Evolutionary conservation across 2,797 vertebrate genomes (phyloP), one percentile per base, ranked within the genome.

Genomic region (Poeciliopsis turneri): DNA sequence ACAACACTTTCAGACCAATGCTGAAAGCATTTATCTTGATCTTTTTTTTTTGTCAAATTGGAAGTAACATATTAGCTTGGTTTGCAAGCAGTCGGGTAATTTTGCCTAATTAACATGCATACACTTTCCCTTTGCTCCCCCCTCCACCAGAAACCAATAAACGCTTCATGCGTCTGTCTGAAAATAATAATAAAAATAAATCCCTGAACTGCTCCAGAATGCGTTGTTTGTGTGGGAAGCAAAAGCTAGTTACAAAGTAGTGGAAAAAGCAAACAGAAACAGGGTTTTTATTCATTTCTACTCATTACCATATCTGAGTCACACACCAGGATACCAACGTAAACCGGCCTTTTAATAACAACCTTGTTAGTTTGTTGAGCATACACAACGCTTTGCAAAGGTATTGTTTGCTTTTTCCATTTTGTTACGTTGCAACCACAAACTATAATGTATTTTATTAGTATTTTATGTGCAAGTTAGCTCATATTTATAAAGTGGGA

Each of bases 41-140:
- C 64, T 70, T 72, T 46, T 70, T 71, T n/a, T 77, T 12, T 33
- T 33, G 10, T 82, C 15, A 83, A 91, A 93, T 91, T 82, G 82
- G 83, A 90, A 79, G 80, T 86, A 88, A 90, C 89, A 93, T 84
- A 93, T 93, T 88, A 87, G 86, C 86, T 91, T 77, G 83, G 88
- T 92, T 94, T 92, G 91, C 87, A 71, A 89, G 86, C 90, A 90
- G 77, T 74, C 92, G 83, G 92, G 91, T 92, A 92, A 93, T 94
- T 92, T 91, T 77, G 88, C 88, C 91, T 95, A 95, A 95, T 95
- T 94, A 95, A 91, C 83, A 64, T 79, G 87, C 89, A 91, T 90
- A 86, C 88, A 87, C 93, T 94, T 94, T 92, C 87, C 86, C 77
- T 79, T 82, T 84, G 82, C 84, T 84, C 93, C 92, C 88, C 69